A percentile compares a stretch with the other conserved stretches of the same genome.
These are phyloP conservation scores for Drosophila dives DNA, from an alignment of 2,888 invertebrate species.

Conservation along the genomic window DNA sequence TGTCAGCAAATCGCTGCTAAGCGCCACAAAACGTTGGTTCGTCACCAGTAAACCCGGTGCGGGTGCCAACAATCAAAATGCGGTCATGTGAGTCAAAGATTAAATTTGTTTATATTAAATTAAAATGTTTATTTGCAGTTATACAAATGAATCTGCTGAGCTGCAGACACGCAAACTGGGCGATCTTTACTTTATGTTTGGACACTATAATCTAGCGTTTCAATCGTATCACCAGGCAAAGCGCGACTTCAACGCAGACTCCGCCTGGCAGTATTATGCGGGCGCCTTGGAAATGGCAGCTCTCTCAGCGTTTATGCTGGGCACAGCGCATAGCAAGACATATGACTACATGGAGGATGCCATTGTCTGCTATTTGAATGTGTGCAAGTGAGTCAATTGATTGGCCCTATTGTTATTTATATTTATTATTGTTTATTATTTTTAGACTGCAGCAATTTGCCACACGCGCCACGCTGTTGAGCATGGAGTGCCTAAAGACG, in stretches of 20 bases:
- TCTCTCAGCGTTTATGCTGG: constrained; percentile 95
- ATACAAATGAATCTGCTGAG: constrained; percentile 94
- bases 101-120: background rate
- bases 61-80: constrained; percentile 89
- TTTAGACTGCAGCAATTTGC: constrained; percentile 95
- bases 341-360: constrained; percentile 97
- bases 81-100: constrained; percentile 90
- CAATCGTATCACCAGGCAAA: constrained; percentile 97
- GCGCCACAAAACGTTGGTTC: constrained; percentile 98
- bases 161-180: constrained; percentile 96
- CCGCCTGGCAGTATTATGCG: constrained; percentile 98
- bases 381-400: constrained; percentile 90
- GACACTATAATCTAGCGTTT: constrained; percentile 96
- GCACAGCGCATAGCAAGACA: constrained; percentile 91
- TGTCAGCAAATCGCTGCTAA: constrained; percentile 95
- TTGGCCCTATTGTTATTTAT: constrained; percentile 20
- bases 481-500: constrained; percentile 93
- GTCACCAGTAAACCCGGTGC: constrained; percentile 94
- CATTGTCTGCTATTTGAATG: constrained; percentile 94
- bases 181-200: constrained; percentile 98
- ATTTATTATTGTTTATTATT: background rate
- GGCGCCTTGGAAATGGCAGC: constrained; percentile 99
- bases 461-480: constrained; percentile 95
- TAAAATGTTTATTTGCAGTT: constrained; percentile 85
- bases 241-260: constrained; percentile 97